Base-by-base conservation (phyloP, 2,888 invertebrate genomes). In the Zootermopsis nevadensis region DNA sequence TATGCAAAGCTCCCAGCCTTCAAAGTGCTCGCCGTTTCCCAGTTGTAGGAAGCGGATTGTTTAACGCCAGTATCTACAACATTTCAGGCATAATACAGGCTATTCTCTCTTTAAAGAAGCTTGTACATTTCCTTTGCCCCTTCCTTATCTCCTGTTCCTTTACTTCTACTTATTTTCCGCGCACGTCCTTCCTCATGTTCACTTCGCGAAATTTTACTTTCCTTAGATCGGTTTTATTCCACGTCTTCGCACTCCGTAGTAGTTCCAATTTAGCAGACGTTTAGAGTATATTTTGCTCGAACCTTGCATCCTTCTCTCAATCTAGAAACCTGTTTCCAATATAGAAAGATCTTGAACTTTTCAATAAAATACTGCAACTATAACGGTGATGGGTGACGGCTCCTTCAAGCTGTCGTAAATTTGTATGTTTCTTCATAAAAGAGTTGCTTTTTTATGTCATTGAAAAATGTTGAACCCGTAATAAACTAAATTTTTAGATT, bases 1-100 rank as follows among this genome's bases (percentile, higher is more conserved):
- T 8, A 48, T 3, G 48, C 48, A 48, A 3, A 1, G 48, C 48
- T 48, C 66, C 33, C 33, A 30, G 69, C 27, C 69, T 69, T 33
- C 69, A 69, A 69, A 69, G 33, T 69, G 31, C 27, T 69, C n/a
- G 60, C 60, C 27, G 60, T 33, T 33, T 69, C 69, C 33, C 31
- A 31, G 69, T 33, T 69, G 69, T 69, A 33, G 69, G 12, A 69
- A 69, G 69, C 30, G 69, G 31, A 69, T 69, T 69, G 33, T 33
- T 1, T 66, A 48, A 48, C 48, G 15, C 15, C 19, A 48, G 19
- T 48, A 69, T 10, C 33, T 31, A 33, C 69, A 31, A 19, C 33
- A 66, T 24, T 24, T 66, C 7, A 66, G 66, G 24, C 24, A 66
- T 66, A 66, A 66, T 69, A 30, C 69, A 7, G 19, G 69, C 31